A percentile compares a stretch with the other conserved stretches of the same genome.
Evolutionary conservation across 2,113 vertebrate species (phyloP).

Genomic region (Columba livia): DNA sequence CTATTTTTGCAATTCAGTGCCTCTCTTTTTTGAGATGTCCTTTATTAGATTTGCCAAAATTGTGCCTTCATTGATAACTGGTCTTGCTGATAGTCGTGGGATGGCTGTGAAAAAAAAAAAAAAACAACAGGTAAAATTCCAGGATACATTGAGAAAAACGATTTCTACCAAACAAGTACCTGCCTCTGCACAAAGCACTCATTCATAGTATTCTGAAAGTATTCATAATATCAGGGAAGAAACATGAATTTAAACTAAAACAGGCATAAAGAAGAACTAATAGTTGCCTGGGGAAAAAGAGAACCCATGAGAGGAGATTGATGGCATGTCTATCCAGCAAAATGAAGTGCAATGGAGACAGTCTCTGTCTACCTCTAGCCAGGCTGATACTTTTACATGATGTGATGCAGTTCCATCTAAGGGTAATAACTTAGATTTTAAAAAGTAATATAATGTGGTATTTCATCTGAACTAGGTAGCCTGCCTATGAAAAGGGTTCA

Average conservation of each 20-base stretch:
- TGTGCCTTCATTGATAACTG: neutral
- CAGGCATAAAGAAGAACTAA: neutral
- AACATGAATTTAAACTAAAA: conserved; percentile 32
- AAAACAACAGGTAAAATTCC: neutral
- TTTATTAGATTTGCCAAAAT: neutral
- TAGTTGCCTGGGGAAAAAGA: neutral
- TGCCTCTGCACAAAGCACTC: neutral
- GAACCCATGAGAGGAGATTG: neutral
- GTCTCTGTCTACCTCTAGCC: neutral
- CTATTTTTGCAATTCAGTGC: neutral
- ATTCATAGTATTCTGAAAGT: neutral
- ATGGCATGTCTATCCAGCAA: neutral
- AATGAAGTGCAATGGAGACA: neutral
- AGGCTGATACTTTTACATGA: neutral
- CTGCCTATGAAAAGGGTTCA: neutral
- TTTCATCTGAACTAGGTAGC: neutral
- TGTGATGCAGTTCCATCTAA: neutral
- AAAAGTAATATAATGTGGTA: neutral
- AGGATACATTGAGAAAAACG: neutral
- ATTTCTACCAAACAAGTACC: neutral
- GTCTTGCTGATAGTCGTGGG: neutral
- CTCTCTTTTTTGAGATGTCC: neutral
- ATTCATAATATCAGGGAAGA: neutral
- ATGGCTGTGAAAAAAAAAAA: neutral
- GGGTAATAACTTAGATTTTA: neutral